Percentiles rank a stretch among this genome's conserved stretches.
Evolutionary conservation across 2,113 vertebrate genomes (phyloP).

Genomic region (Dryoscopus gambensis): DNA sequence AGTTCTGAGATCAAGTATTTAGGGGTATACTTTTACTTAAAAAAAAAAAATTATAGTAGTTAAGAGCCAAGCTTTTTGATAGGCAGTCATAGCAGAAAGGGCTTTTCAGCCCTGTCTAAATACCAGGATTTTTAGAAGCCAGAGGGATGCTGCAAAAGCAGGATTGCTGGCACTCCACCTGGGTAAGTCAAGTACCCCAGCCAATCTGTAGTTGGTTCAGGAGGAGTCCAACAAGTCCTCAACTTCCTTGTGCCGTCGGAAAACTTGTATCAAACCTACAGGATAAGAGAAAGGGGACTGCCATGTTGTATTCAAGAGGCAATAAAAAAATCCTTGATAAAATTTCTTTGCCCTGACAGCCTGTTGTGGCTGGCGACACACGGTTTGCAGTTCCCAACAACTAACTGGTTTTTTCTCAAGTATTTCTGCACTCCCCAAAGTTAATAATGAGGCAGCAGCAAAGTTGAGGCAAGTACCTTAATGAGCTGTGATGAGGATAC

Average conservation of each 20-base stretch:
- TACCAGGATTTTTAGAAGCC: background rate
- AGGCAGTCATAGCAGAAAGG: background rate
- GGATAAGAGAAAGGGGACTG: background rate
- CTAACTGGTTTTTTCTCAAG: background rate
- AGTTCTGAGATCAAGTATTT: background rate
- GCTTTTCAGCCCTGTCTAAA: background rate
- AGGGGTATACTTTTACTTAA: background rate
- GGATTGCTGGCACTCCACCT: rapidly evolving
- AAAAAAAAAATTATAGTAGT: background rate
- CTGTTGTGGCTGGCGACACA: background rate
- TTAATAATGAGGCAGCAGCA: background rate
- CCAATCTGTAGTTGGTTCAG: background rate
- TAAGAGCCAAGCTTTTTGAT: background rate
- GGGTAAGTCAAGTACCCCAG: background rate
- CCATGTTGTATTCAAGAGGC: background rate
- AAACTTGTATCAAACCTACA: rapidly evolving
- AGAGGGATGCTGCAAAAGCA: background rate
- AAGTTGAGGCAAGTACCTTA: background rate
- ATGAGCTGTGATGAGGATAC: background rate
- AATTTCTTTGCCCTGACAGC: background rate
- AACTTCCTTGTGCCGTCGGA: rapidly evolving
- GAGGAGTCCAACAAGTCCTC: background rate
- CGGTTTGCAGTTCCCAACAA: background rate
- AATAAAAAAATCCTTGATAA: background rate
- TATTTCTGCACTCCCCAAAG: background rate